Percentiles rank a stretch among this genome's conserved stretches.
These are phyloP conservation scores for Sphenodon punctatus DNA, from an alignment of 2,797 vertebrate genomes.

Conservation along the genomic window DNA sequence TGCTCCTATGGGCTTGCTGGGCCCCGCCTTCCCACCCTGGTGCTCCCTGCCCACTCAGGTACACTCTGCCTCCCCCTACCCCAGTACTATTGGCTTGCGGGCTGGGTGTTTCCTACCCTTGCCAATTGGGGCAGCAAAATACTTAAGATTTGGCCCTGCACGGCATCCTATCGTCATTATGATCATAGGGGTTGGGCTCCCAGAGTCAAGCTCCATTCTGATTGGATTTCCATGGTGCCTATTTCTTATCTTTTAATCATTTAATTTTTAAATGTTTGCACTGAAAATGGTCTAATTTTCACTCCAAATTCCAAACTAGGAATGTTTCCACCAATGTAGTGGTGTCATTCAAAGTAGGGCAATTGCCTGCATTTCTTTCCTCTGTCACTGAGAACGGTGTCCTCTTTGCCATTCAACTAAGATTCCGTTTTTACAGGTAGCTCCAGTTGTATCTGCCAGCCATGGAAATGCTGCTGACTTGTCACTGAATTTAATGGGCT, in stretches of 20 bases:
- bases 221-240: no score
- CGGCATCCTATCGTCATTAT: no score
- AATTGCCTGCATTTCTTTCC: neutral
- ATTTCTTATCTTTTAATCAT: neutral
- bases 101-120: no score
- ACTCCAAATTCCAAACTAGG: neutral
- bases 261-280: neutral
- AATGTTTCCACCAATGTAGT: neutral
- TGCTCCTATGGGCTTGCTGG: no score
- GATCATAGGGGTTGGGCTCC: no score
- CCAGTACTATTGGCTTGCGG: no score
- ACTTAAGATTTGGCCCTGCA: no score
- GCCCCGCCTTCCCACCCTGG: no score
- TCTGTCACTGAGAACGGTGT: neutral
- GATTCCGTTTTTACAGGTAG: neutral
- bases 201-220: neutral
- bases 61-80: no score
- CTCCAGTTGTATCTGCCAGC: neutral
- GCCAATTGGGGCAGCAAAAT: no score
- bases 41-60: no score
- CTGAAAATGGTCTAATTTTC: neutral
- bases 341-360: neutral
- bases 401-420: neutral
- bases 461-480: neutral
- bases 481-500: neutral